A percentile compares a stretch with the other conserved stretches of the same genome.
These are phyloP conservation scores for Cherax quadricarinatus DNA, from an alignment of 1,140 invertebrate species.

Conservation along the genomic window DNA sequence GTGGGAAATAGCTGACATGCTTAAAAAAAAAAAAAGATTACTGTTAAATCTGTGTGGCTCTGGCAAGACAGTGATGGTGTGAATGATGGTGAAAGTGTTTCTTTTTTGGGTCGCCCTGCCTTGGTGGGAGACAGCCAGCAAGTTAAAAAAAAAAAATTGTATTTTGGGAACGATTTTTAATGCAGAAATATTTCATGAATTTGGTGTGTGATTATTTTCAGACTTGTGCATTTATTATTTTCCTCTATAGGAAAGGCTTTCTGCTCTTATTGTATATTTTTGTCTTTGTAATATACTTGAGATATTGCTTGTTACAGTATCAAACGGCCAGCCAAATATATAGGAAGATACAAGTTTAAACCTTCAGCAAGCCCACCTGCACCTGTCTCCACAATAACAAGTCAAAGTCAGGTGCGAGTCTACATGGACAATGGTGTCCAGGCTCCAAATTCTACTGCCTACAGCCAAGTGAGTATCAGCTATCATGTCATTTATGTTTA, in stretches of 20 bases:
- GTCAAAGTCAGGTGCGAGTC: constrained; percentile 92
- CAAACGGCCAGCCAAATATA: constrained; percentile 66
- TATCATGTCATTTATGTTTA: neutral
- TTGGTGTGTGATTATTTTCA: neutral
- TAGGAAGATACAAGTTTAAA: constrained; percentile 56
- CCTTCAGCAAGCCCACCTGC: constrained; percentile 73
- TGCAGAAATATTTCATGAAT: neutral
- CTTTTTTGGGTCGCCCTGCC: too few relatives aligned
- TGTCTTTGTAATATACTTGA: neutral
- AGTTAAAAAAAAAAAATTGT: too few relatives aligned
- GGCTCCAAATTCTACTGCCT: constrained; percentile 87
- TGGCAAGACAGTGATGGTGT: too few relatives aligned
- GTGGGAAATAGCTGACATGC: too few relatives aligned
- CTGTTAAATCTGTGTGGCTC: too few relatives aligned
- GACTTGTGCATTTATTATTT: neutral
- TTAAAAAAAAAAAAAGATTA: too few relatives aligned
- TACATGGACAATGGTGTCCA: constrained; percentile 96
- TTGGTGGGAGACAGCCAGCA: too few relatives aligned
- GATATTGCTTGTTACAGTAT: constrained; percentile 58
- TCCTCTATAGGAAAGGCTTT: neutral
- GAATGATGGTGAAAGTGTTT: too few relatives aligned
- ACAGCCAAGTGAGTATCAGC: constrained; percentile 88
- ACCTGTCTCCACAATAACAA: constrained; percentile 76
- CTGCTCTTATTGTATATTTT: neutral
- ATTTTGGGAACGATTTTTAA: too few relatives aligned